Evolutionary conservation across 2,113 vertebrate genomes (phyloP).

Genomic region (Erpornis zantholeuca): DNA sequence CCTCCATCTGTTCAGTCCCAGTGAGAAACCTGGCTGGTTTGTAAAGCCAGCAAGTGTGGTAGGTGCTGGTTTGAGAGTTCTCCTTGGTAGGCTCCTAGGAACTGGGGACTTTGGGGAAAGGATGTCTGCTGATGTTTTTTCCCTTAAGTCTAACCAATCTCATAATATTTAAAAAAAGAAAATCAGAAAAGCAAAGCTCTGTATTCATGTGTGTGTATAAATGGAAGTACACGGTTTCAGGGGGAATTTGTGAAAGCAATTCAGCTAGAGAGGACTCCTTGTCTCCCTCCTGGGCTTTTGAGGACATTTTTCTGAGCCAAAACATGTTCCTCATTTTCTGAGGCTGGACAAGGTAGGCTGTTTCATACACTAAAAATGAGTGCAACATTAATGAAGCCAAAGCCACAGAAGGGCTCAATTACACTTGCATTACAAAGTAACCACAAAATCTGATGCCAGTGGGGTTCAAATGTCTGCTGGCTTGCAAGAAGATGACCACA

Average conservation of each 20-base stretch:
- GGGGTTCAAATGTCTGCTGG: not conserved
- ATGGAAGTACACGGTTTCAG: fast-evolving
- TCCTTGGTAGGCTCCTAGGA: not conserved
- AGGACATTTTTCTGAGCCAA: not conserved
- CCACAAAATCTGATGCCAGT: constrained; percentile 2
- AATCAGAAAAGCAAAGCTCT: not conserved
- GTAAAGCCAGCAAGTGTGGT: not conserved
- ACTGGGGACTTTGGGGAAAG: not conserved
- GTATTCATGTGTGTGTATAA: fast-evolving
- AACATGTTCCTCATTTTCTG: not conserved
- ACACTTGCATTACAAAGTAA: not conserved
- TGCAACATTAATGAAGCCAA: not conserved
- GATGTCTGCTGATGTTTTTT: not conserved
- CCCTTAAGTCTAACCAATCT: not conserved
- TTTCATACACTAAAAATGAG: not conserved
- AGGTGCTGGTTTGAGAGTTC: not conserved
- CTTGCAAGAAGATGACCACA: constrained; percentile 5
- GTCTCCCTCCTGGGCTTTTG: not conserved
- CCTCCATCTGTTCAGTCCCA: not conserved
- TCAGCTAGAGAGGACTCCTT: not conserved
- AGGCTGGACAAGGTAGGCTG: not conserved
- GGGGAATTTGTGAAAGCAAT: not conserved
- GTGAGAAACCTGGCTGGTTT: not conserved
- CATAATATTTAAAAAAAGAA: not conserved
- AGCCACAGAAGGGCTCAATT: not conserved